phyloP scores from a whole-genome alignment of 2,113 vertebrate species.

The Orthochromis malagaraziensis region DNA sequence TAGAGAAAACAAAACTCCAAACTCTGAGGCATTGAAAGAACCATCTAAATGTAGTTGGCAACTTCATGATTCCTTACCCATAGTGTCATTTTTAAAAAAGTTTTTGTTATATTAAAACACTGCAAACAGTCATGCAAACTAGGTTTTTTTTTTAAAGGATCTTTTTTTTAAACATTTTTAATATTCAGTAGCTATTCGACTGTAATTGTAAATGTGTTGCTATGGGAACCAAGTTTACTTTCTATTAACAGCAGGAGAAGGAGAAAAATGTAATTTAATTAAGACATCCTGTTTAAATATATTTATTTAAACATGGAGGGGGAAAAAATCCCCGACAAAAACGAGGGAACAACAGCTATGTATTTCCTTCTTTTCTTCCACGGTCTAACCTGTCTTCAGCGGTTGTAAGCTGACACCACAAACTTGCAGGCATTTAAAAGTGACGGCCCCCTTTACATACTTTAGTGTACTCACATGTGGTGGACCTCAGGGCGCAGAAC shows the following conservation, averaged over 20 bases:
- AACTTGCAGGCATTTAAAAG: conserved; percentile 2
- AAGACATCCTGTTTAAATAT: neutral
- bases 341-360: neutral
- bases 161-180: neutral
- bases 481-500: conserved; percentile 11
- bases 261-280: neutral
- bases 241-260: neutral
- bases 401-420: conserved; percentile 53
- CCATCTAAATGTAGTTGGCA: neutral
- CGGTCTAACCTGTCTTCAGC: neutral
- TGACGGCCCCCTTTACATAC: neutral
- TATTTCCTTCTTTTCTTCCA: neutral
- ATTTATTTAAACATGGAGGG: neutral
- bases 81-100: neutral
- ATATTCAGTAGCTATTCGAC: neutral
- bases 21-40: neutral
- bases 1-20: neutral
- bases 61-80: neutral
- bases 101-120: neutral
- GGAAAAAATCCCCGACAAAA: fast-evolving
- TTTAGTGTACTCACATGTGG: neutral
- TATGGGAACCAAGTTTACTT: neutral
- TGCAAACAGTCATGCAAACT: neutral
- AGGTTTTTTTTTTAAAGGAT: neutral
- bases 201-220: neutral